Conservation (phyloP, 2,113 vertebrate genomes). For the Eclectus roratus region DNA sequence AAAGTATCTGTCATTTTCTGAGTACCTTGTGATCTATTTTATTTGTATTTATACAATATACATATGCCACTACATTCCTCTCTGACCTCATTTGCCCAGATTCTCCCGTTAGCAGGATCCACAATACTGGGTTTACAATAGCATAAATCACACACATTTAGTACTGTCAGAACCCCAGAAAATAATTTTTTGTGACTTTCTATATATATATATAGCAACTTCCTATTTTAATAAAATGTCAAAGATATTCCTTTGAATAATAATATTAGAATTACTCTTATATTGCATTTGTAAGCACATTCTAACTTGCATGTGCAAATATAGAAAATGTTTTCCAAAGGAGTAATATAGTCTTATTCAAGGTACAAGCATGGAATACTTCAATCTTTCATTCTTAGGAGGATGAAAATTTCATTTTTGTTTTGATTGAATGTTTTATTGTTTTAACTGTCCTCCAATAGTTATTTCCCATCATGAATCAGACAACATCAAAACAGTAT, state of each 20-base stretch:
- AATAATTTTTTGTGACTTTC: neutral
- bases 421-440: neutral
- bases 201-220: neutral
- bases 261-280: neutral
- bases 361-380: neutral
- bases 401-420: neutral
- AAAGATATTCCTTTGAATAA: neutral
- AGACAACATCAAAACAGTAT: neutral
- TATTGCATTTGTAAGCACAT: neutral
- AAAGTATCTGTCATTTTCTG: conserved; percentile 72
- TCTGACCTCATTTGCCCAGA: conserved; percentile 40
- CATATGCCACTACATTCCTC: conserved; percentile 64
- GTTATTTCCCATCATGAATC: neutral
- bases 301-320: neutral
- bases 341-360: neutral
- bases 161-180: neutral
- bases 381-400: neutral
- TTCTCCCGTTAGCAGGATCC: neutral
- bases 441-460: neutral
- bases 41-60: conserved; percentile 76
- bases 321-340: neutral
- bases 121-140: neutral
- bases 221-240: neutral
- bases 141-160: neutral
- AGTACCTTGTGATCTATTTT: conserved; percentile 70